Evolutionary conservation across 2,888 invertebrate genomes (phyloP), one percentile per base, ranked within the genome.

Genomic region (Halictus ligatus): DNA sequence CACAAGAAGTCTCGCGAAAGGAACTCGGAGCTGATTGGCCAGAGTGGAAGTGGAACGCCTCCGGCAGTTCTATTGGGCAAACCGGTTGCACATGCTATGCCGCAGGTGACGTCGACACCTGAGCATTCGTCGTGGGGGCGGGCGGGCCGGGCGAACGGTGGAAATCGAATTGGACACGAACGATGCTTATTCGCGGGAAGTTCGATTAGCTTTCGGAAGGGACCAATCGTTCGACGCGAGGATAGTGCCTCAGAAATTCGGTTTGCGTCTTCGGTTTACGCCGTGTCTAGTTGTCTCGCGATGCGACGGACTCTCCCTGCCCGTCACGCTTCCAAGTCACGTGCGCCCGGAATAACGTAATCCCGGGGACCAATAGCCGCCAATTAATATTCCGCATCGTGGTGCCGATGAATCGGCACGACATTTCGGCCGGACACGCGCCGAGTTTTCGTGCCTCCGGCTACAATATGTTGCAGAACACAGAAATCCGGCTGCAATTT

Each of bases 341-440:
- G 90, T 81, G 74, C 89, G 75, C 69, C 60, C 85, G 84, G 77
- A 90, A 90, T 90, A 90, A 90, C 90, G 90, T 90, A 90, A 90
- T 90, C 84, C 85, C 77, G 80, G 83, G 80, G 81, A 89, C 86
- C 90, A 89, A 90, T 90, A 90, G 85, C 85, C 83, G 81, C 78
- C 90, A 88, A 90, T 90, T 90, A 90, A 90, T 90, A 90, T 90
- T 90, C 90, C 81, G 87, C 84, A 90, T 90, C 89, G 87, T 84
- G 84, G 81, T 83, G 81, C 80, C 90, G 84, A 89, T 84, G 85
- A 85, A 89, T 87, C 89, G 86, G 64, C 75, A 80, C 85, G 84
- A 48, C 84, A 83, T 81, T 82, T 84, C 40, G 50, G 81, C 71
- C 79, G 72, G 78, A 78, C 83, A 78, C 83, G 78, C 88, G 78